Conservation (phyloP, 2,888 invertebrate species). For the Atrina japonica region DNA sequence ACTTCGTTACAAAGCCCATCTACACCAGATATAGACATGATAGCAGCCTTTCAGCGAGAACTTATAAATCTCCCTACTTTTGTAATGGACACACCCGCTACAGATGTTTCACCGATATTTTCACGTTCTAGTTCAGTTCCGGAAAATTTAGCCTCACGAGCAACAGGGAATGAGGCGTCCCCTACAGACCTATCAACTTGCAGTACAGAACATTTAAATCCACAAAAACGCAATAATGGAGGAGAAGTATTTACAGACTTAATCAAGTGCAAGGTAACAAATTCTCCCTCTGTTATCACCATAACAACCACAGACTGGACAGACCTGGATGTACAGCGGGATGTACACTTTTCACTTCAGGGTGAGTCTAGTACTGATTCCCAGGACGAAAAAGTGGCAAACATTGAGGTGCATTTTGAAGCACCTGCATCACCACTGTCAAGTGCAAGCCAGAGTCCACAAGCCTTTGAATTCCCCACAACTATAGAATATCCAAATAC, state of each 20-base stretch:
- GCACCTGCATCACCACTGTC: slow-evolving; percentile 76
- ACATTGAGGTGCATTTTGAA: slow-evolving; percentile 78
- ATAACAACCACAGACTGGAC: slow-evolving; percentile 73
- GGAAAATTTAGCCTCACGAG: slow-evolving; percentile 68
- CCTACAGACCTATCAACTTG: slow-evolving; percentile 54
- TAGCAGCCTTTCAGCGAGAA: slow-evolving; percentile 83
- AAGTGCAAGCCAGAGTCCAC: slow-evolving; percentile 72
- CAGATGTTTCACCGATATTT: slow-evolving; percentile 76
- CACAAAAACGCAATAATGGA: slow-evolving; percentile 43
- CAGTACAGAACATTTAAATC: slow-evolving; percentile 46
- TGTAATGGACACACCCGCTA: slow-evolving; percentile 77
- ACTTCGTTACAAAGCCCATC: slow-evolving; percentile 46
- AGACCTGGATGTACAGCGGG: slow-evolving; percentile 44
- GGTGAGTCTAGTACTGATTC: slow-evolving; percentile 42
- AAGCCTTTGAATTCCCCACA: slow-evolving; percentile 70
- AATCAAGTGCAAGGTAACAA: slow-evolving; percentile 50
- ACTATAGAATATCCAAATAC: slow-evolving; percentile 36
- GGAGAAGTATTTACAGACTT: slow-evolving; percentile 54
- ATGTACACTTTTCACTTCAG: slow-evolving; percentile 43
- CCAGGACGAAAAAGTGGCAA: slow-evolving; percentile 56
- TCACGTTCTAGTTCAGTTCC: slow-evolving; percentile 79
- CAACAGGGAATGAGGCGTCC: slow-evolving; percentile 51
- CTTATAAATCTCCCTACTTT: slow-evolving; percentile 83
- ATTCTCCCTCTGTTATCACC: slow-evolving; percentile 66
- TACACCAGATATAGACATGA: slow-evolving; percentile 79